phyloP scores from a whole-genome alignment of 2,113 vertebrate genomes.

The Tyrannus savana region DNA sequence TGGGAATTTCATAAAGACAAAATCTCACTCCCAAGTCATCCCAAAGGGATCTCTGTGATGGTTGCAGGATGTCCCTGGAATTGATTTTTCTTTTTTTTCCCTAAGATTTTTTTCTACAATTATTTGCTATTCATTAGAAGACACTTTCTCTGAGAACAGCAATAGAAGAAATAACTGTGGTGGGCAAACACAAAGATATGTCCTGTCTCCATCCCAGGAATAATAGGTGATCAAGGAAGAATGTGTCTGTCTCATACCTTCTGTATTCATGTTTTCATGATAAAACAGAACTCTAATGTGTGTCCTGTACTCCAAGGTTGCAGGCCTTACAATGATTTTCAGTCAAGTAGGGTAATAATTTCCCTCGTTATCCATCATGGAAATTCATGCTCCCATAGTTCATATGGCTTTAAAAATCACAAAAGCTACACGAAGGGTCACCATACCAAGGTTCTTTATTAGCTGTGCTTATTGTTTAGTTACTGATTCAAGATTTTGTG shows the following conservation, averaged over 20 bases:
- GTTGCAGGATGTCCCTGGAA: background rate
- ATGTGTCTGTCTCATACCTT: background rate
- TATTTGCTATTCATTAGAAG: background rate
- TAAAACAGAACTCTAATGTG: accelerated
- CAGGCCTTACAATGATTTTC: background rate
- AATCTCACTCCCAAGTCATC: background rate
- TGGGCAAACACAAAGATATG: background rate
- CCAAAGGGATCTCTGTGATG: background rate
- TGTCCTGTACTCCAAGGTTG: background rate
- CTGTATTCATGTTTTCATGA: background rate
- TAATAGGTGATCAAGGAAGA: background rate
- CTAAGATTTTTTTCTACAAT: too few species aligned
- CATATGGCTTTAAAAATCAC: background rate
- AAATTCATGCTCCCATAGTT: background rate
- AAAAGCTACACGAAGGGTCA: background rate
- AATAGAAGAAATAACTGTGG: background rate
- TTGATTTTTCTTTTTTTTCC: accelerated
- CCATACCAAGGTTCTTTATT: background rate
- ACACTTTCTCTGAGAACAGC: background rate
- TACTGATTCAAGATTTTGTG: background rate
- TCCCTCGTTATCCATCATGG: background rate
- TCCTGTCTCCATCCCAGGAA: background rate
- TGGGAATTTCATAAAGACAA: background rate
- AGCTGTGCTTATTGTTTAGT: background rate
- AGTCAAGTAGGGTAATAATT: background rate